Evolutionary conservation across 30 jellyfish, hydroid and myxozoan species (phyloP).

Genomic region (Hydractinia echinata): DNA sequence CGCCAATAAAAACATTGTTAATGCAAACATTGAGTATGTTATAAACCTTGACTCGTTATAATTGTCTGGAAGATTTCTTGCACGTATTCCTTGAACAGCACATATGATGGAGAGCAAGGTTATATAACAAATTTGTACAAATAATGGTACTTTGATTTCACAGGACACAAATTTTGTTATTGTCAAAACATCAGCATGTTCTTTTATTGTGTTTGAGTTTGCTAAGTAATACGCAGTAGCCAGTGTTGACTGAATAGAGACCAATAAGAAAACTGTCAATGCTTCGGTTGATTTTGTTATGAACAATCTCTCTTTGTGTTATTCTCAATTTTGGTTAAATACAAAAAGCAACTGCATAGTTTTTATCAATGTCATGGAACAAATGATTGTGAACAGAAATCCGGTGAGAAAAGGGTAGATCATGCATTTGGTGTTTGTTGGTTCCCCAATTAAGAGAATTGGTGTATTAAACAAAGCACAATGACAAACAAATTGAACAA

Average conservation of each 20-base stretch:
- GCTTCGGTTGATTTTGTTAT: slow-evolving; percentile 11
- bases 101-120: background rate
- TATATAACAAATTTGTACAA: background rate
- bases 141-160: background rate
- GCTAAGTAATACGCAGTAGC: background rate
- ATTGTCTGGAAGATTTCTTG: slow-evolving; percentile 2
- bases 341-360: background rate
- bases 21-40: background rate
- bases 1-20: background rate
- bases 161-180: background rate
- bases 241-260: background rate
- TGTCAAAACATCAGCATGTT: background rate
- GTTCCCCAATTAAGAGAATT: background rate
- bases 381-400: background rate
- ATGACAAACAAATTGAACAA: background rate
- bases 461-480: slow-evolving; percentile 1
- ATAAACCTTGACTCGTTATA: background rate
- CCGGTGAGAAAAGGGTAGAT: background rate
- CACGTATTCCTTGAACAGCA: slow-evolving; percentile 6
- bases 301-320: background rate
- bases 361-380: background rate
- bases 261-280: background rate
- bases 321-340: background rate
- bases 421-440: background rate
- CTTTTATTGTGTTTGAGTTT: background rate